These are phyloP conservation scores for Pollenia angustigena DNA, from an alignment of 2,888 invertebrate species.

Conservation along the genomic window DNA sequence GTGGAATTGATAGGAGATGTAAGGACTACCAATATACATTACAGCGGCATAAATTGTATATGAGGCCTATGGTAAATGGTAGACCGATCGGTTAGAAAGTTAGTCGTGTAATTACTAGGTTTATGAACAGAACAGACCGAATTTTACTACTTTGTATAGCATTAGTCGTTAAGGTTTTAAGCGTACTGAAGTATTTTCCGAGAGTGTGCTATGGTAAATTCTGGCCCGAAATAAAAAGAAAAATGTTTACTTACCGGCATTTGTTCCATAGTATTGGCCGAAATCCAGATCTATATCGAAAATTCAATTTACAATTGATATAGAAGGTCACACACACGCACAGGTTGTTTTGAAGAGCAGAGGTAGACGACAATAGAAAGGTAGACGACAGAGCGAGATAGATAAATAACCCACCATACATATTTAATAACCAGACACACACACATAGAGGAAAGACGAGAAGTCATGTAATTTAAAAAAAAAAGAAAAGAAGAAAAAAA, in stretches of 20 bases:
- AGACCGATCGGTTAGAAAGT: too few species aligned
- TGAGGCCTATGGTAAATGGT: too few species aligned
- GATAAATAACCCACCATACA: conserved; percentile 16
- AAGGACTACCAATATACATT: too few species aligned
- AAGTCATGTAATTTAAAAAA: conserved; percentile 24
- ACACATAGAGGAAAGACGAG: conserved; percentile 29
- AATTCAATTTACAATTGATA: conserved; percentile 74
- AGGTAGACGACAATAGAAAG: conserved; percentile 1
- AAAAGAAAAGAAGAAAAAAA: conserved; percentile 79
- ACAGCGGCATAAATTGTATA: too few species aligned
- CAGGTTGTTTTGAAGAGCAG: background rate
- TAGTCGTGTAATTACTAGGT: too few species aligned
- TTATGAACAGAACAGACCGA: too few species aligned
- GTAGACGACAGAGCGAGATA: background rate
- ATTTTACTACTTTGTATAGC: too few species aligned
- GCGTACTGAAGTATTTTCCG: too few species aligned
- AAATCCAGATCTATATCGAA: conserved; percentile 89
- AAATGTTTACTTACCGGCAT: conserved; percentile 90
- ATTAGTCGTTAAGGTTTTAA: too few species aligned
- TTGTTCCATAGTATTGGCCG: conserved; percentile 88
- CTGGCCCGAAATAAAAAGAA: background rate
- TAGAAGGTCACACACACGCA: background rate
- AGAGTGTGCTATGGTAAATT: too few species aligned
- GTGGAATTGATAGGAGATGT: too few species aligned
- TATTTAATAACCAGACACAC: conserved; percentile 38